Evolutionary conservation across 35 echinoderm and acorn worm genomes (phyloP).

Genomic region (Nesometra sesokonis): DNA sequence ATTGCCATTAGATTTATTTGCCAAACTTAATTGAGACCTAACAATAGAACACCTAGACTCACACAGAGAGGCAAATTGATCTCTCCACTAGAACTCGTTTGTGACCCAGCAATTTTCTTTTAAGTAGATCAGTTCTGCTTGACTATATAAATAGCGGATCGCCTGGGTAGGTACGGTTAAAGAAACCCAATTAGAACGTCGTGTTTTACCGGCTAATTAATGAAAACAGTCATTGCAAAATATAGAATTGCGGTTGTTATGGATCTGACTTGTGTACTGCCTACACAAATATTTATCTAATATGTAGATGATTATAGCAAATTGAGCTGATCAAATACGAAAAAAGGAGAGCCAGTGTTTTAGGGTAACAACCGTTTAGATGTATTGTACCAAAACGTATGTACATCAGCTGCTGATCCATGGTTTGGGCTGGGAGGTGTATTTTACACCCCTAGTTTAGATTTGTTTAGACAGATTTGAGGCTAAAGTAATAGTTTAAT

Average conservation of each 20-base stretch:
- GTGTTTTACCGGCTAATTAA: not conserved
- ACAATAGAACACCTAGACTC: not conserved
- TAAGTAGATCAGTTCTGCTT: not conserved
- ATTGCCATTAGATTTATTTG: not conserved
- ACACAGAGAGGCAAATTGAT: not conserved
- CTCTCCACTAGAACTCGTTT: not conserved
- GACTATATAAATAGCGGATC: not conserved
- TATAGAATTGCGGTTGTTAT: not conserved
- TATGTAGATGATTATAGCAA: not conserved
- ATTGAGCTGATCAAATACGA: not conserved
- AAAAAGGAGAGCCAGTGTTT: no score
- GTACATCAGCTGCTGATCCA: no score
- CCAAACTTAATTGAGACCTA: not conserved
- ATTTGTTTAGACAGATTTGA: no score
- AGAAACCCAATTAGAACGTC: not conserved
- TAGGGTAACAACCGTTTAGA: no score
- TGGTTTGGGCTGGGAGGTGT: no score
- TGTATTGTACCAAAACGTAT: no score
- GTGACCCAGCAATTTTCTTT: not conserved
- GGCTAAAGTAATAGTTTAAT: no score
- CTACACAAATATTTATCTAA: not conserved
- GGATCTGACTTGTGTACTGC: not conserved
- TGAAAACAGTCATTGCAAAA: not conserved
- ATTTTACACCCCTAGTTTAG: no score
- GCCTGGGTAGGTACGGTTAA: not conserved